A percentile compares a stretch with the other conserved stretches of the same genome.
Evolutionary conservation across 1,140 invertebrate species (phyloP).

Genomic region (Ostrea denselamellosa): DNA sequence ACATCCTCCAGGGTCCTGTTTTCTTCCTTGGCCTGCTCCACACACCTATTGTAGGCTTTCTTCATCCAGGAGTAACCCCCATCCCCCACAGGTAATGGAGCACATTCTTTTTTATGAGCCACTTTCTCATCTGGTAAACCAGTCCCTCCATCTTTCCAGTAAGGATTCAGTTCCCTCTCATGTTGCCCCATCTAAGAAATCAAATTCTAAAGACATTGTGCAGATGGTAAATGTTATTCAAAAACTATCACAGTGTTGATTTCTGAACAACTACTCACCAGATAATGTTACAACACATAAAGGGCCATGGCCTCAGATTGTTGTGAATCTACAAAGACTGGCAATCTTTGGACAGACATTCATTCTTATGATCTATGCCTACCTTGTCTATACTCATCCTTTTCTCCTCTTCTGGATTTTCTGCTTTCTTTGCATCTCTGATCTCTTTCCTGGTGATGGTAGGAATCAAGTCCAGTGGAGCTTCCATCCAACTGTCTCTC

Average conservation of each 20-base stretch:
- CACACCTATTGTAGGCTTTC: slow-evolving; percentile 81
- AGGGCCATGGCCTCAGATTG: too few species aligned
- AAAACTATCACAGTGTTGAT: too few species aligned
- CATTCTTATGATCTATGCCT: neutral
- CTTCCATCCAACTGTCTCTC: slow-evolving; percentile 78
- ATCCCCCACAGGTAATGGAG: slow-evolving; percentile 60
- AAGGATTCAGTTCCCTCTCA: slow-evolving; percentile 91
- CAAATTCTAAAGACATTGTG: neutral
- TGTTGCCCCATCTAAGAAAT: slow-evolving; percentile 85
- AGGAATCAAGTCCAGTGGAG: slow-evolving; percentile 68
- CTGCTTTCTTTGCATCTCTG: slow-evolving; percentile 62
- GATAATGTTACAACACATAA: too few species aligned
- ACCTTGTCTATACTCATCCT: slow-evolving; percentile 58
- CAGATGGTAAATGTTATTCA: too few species aligned
- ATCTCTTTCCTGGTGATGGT: slow-evolving; percentile 72
- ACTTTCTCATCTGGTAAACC: slow-evolving; percentile 84
- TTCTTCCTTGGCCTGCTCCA: slow-evolving; percentile 83
- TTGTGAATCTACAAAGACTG: too few species aligned
- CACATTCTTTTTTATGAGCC: slow-evolving; percentile 49
- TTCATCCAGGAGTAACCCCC: slow-evolving; percentile 81
- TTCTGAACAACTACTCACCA: too few species aligned
- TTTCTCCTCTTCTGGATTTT: slow-evolving; percentile 68
- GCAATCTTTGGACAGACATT: too few species aligned
- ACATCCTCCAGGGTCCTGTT: slow-evolving; percentile 82
- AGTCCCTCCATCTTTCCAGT: slow-evolving; percentile 93